These are phyloP conservation scores for Ylistrum balloti DNA, from an alignment of 1,140 invertebrate genomes.

Conservation along the genomic window DNA sequence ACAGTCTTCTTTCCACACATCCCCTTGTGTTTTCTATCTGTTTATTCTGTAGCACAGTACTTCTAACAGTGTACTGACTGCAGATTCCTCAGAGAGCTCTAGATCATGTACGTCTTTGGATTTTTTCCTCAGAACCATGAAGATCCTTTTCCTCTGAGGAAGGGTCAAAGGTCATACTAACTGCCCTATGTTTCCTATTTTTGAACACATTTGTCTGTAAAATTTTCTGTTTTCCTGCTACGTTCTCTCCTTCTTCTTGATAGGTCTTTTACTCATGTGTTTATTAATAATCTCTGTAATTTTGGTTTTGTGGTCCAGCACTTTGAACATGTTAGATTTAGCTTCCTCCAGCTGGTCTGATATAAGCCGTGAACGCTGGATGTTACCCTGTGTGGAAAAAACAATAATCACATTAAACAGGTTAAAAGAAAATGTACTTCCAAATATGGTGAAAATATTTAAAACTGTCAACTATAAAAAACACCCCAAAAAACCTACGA, in stretches of 20 bases:
- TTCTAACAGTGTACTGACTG: too few species aligned
- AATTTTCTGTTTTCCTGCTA: constrained; percentile 61
- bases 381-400: constrained; percentile 89
- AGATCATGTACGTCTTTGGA: too few species aligned
- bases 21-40: not conserved
- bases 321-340: constrained; percentile 91
- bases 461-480: too few species aligned
- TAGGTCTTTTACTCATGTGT: constrained; percentile 93
- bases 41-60: not conserved
- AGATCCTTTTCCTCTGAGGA: too few species aligned
- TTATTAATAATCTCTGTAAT: constrained; percentile 94
- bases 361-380: constrained; percentile 96
- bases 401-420: constrained; percentile 12
- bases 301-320: constrained; percentile 94
- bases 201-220: not conserved
- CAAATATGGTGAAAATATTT: too few species aligned
- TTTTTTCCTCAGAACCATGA: too few species aligned
- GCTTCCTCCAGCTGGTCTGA: constrained; percentile 95
- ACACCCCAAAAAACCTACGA: too few species aligned
- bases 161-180: not conserved
- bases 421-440: too few species aligned
- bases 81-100: too few species aligned
- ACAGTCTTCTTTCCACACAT: not conserved
- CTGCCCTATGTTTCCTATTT: not conserved
- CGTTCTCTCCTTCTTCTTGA: constrained; percentile 89